Conservation (phyloP, 53 echinoderm and acorn worm species). For the Arbacia lixula region DNA sequence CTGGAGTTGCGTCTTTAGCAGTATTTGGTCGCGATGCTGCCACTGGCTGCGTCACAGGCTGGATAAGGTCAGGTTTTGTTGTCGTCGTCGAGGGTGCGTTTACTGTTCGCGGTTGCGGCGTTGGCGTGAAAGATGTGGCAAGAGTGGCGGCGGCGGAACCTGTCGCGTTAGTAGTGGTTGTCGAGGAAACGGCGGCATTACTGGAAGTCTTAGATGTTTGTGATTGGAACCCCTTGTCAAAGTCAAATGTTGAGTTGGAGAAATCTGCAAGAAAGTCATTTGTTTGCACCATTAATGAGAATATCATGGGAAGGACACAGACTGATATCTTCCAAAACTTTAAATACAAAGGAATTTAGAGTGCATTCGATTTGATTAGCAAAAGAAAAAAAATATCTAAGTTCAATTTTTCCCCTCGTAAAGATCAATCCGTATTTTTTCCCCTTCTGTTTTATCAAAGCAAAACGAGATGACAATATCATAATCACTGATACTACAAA, state of each 20-base stretch:
- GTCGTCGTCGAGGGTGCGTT: not conserved
- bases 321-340: no score
- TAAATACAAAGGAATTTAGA: no score
- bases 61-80: not conserved
- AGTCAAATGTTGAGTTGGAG: conserved; percentile 69
- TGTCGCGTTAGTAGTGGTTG: conserved; percentile 12
- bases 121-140: conserved; percentile 42
- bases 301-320: no score
- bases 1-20: no score
- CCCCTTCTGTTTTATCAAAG: no score
- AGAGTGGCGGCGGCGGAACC: conserved; percentile 31
- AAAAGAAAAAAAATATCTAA: not conserved
- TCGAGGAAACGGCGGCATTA: not conserved
- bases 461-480: no score
- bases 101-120: conserved; percentile 44
- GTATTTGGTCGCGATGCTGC: not conserved
- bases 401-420: no score
- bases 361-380: not conserved
- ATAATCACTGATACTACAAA: no score
- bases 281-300: not conserved
- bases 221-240: conserved; percentile 45
- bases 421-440: no score
- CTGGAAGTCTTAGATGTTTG: conserved; percentile 46
- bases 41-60: not conserved
- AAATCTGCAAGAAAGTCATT: conserved; percentile 54